These are phyloP conservation scores for Epinotia brunnichana DNA, from an alignment of 2,888 invertebrate genomes.

Conservation along the genomic window DNA sequence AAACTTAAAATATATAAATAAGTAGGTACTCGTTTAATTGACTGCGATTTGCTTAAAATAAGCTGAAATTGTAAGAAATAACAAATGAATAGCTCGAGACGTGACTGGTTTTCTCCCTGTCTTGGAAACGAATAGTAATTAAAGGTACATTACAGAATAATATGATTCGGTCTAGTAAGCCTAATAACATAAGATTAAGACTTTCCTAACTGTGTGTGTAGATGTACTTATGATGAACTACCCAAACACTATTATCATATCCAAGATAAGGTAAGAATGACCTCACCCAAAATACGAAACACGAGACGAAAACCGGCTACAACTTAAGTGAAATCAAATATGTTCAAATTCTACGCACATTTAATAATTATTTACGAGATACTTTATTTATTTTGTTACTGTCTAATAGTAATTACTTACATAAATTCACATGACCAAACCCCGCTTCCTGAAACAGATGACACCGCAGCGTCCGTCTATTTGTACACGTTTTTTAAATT, in stretches of 20 bases:
- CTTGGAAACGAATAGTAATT: too few relatives aligned
- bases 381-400: background rate
- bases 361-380: background rate
- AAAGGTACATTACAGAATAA: too few relatives aligned
- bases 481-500: constrained; percentile 50
- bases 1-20: too few relatives aligned
- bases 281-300: constrained; percentile 37
- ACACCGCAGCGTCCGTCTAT: constrained; percentile 9
- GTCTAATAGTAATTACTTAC: constrained; percentile 31
- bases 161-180: background rate
- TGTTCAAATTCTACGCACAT: background rate
- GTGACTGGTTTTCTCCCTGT: too few relatives aligned
- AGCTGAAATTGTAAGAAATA: background rate
- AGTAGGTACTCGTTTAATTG: too few relatives aligned
- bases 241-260: constrained; percentile 32
- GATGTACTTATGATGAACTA: background rate
- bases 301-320: constrained; percentile 7
- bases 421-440: constrained; percentile 43
- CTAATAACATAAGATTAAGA: background rate
- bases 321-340: background rate
- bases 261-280: constrained; percentile 37
- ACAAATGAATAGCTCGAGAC: background rate
- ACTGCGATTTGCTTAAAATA: background rate
- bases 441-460: constrained; percentile 21
- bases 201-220: background rate